Evolutionary conservation across 2,797 vertebrate genomes (phyloP).

Genomic region (Falco berigora): DNA sequence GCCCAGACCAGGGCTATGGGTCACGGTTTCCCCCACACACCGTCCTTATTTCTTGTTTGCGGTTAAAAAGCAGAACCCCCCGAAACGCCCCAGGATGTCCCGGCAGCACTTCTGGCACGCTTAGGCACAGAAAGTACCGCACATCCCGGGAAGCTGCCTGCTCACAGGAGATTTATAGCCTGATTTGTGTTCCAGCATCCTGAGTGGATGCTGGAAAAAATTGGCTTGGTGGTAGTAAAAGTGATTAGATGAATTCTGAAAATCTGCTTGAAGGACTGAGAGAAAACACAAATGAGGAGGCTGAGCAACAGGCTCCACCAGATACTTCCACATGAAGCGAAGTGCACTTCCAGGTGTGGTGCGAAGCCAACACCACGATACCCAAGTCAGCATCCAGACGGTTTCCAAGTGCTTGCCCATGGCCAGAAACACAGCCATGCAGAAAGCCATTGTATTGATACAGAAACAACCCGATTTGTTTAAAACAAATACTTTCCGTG

Average conservation of each 20-base stretch:
- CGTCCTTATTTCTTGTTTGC: background rate
- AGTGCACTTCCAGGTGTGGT: background rate
- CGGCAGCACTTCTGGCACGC: background rate
- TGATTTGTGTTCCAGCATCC: background rate
- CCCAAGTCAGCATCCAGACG: accelerated
- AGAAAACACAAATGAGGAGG: background rate
- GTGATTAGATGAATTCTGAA: background rate
- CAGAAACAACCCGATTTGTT: background rate
- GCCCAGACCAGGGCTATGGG: background rate
- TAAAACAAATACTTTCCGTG: background rate
- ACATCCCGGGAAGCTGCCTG: accelerated
- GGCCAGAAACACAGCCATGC: background rate
- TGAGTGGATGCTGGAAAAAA: background rate
- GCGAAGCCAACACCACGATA: background rate
- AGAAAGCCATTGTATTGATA: background rate
- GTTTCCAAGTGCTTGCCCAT: background rate
- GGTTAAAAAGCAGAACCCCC: background rate
- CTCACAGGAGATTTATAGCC: background rate
- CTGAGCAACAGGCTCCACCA: background rate
- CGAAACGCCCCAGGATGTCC: background rate
- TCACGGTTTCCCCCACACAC: background rate
- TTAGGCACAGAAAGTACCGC: background rate
- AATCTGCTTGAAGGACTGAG: background rate
- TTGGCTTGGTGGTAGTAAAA: background rate
- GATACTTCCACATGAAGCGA: background rate